Evolutionary conservation across 2,797 vertebrate genomes (phyloP).

Genomic region (Mastacembelus armatus): DNA sequence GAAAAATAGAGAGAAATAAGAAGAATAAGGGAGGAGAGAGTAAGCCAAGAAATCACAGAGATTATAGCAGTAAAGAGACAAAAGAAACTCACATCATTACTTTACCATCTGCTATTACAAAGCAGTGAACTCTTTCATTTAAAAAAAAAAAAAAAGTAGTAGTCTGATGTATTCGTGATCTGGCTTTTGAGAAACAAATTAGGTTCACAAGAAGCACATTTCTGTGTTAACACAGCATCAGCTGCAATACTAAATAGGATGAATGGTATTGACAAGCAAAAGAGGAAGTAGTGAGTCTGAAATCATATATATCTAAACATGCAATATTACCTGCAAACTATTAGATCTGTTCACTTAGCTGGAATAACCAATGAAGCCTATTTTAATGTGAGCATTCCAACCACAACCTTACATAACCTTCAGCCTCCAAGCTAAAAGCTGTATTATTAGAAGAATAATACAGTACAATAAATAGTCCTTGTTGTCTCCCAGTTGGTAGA

Average conservation of each 20-base stretch:
- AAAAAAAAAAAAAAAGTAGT: not conserved
- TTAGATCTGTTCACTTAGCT: conserved; percentile 37
- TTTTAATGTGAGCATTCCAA: conserved; percentile 59
- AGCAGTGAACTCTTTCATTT: not conserved
- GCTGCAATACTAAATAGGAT: conserved; percentile 22
- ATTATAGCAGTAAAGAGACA: not conserved
- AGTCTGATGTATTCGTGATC: not conserved
- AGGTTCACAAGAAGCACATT: not conserved
- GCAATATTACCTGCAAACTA: conserved; percentile 60
- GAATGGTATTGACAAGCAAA: not conserved
- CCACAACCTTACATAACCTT: conserved; percentile 43
- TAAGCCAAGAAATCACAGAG: conserved; percentile 2
- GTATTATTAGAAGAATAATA: conserved; percentile 43
- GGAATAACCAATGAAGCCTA: conserved; percentile 43
- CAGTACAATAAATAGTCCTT: conserved; percentile 24
- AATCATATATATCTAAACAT: conserved; percentile 44
- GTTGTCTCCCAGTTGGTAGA: not conserved
- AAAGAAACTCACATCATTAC: not conserved
- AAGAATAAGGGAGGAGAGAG: not conserved
- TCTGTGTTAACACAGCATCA: conserved; percentile 3
- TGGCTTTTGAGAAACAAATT: not conserved
- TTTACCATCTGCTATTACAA: not conserved
- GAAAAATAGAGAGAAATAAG: not conserved
- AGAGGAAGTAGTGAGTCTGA: not conserved
- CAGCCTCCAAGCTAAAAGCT: conserved; percentile 37